Conservation (phyloP, 2,113 vertebrate genomes). For the Psittacula cyanocephala region DNA sequence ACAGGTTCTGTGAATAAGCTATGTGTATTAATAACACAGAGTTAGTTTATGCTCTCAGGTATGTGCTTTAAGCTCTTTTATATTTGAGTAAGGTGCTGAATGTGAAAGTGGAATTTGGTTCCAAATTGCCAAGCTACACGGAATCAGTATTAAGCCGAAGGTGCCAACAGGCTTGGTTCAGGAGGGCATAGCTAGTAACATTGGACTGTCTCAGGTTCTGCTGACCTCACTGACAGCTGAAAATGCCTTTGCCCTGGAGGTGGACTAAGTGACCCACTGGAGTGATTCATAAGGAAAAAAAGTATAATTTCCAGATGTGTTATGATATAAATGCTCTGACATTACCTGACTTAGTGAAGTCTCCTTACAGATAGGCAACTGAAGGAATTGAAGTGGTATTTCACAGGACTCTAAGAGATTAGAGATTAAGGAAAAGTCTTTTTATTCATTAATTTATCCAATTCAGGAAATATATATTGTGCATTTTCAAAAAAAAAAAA, state of each 20-base stretch:
- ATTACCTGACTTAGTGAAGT: background rate
- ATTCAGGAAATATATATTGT: background rate
- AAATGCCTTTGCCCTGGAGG: background rate
- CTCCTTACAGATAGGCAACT: background rate
- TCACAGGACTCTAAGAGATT: background rate
- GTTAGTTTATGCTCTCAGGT: slow-evolving; percentile 14
- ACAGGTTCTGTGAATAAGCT: background rate
- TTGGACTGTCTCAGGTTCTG: background rate
- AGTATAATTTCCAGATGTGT: background rate
- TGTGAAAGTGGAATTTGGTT: background rate
- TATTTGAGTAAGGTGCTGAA: background rate
- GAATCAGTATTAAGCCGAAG: background rate
- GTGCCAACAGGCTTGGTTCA: background rate
- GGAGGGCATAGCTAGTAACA: background rate
- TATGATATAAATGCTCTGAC: background rate
- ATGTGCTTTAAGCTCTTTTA: background rate
- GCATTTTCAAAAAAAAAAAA: background rate
- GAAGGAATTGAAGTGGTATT: background rate
- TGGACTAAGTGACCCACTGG: background rate
- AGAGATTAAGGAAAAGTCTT: background rate
- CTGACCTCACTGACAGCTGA: background rate
- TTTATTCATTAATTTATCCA: background rate
- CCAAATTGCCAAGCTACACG: background rate
- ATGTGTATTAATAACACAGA: background rate
- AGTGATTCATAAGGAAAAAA: background rate